A percentile compares a stretch with the other conserved stretches of the same genome.
Evolutionary conservation across 2,797 vertebrate genomes (phyloP).

Genomic region (Pipistrellus nathusii): DNA sequence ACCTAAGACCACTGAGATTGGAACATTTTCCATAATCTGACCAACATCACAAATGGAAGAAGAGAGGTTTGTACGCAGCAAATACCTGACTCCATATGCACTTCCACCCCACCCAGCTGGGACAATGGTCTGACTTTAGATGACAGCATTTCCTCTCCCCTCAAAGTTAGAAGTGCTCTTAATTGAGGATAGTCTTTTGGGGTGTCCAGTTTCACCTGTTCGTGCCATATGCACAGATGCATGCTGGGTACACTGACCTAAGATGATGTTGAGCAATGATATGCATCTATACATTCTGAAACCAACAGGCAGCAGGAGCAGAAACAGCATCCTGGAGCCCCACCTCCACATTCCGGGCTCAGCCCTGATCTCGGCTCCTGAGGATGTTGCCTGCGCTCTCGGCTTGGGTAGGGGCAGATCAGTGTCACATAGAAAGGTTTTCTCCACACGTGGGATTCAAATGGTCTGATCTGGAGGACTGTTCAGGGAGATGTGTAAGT

Average conservation of each 20-base stretch:
- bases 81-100: background rate
- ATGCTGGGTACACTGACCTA: background rate
- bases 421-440: background rate
- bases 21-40: background rate
- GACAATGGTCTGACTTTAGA: background rate
- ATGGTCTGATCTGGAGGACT: background rate
- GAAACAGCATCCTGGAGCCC: background rate
- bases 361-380: too few relatives aligned
- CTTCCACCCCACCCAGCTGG: accelerated
- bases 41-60: background rate
- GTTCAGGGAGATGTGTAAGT: background rate
- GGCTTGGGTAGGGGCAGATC: background rate
- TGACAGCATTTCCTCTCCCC: background rate
- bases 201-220: background rate
- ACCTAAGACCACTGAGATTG: background rate
- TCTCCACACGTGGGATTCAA: slow-evolving; percentile 17
- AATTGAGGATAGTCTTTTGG: background rate
- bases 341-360: too few relatives aligned
- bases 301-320: background rate
- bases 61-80: background rate
- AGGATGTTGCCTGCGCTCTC: background rate
- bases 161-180: background rate
- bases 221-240: background rate
- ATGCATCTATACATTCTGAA: accelerated
- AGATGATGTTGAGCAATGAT: background rate